Evolutionary conservation across 2,888 invertebrate genomes (phyloP).

Genomic region (Taphrorychus bicolor): DNA sequence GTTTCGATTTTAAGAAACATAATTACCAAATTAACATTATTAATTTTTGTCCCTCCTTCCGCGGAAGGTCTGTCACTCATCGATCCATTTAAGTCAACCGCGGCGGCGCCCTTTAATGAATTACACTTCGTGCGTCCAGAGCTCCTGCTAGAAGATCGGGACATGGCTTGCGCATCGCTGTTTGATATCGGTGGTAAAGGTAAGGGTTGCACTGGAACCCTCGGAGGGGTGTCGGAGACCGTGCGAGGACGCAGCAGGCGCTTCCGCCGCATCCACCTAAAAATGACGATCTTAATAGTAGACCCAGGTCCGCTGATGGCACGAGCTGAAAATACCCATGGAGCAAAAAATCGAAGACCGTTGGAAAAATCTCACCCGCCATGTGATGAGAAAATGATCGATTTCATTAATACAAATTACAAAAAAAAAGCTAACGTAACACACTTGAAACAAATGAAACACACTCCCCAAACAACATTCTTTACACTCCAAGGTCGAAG

Average conservation of each 20-base stretch:
- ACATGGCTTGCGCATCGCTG: conserved; percentile 54
- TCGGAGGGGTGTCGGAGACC: conserved; percentile 69
- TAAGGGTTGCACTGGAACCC: conserved; percentile 60
- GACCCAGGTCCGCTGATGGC: too few relatives aligned
- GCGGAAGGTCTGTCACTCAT: conserved; percentile 58
- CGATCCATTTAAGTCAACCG: conserved; percentile 67
- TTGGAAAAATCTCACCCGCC: too few relatives aligned
- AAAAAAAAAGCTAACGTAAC: too few relatives aligned
- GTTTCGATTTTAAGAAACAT: too few relatives aligned
- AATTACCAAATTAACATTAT: conserved; percentile 76
- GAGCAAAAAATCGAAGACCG: too few relatives aligned
- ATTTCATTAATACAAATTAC: too few relatives aligned
- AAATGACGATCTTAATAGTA: too few relatives aligned
- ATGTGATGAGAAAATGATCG: too few relatives aligned
- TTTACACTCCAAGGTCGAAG: too few relatives aligned
- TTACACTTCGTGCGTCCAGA: conserved; percentile 72
- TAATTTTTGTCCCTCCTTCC: conserved; percentile 57
- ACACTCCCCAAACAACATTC: too few relatives aligned
- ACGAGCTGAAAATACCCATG: too few relatives aligned
- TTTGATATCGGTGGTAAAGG: conserved; percentile 64
- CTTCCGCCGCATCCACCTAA: conserved; percentile 45
- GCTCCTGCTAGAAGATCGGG: conserved; percentile 68
- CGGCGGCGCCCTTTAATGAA: conserved; percentile 69
- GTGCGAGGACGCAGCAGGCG: conserved; percentile 71
- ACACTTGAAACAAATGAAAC: too few relatives aligned